phyloP scores from a whole-genome alignment of 1,140 invertebrate species.

The Trichonephila inaurata region DNA sequence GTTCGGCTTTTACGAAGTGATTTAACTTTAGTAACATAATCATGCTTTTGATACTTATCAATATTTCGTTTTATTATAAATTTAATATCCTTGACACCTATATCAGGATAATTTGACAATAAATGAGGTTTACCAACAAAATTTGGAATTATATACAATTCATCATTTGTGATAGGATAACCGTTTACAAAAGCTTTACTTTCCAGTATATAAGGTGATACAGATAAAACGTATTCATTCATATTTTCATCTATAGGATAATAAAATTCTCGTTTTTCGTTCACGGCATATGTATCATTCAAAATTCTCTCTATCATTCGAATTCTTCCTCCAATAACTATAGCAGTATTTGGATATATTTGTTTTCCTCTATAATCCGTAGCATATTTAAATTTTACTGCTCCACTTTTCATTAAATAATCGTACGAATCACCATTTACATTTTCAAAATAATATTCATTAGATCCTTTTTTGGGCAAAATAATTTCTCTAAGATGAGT shows the following conservation, averaged over 20 bases:
- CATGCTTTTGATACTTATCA: not conserved
- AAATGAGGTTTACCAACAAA: too few species aligned
- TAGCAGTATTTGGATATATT: not conserved
- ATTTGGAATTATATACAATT: not conserved
- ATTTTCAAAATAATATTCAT: too few species aligned
- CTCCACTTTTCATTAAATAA: too few species aligned
- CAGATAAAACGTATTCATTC: not conserved
- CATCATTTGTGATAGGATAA: not conserved
- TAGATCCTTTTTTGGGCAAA: too few species aligned
- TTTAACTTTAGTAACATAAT: not conserved
- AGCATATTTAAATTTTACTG: not conserved
- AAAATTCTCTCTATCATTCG: not conserved
- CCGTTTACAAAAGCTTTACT: not conserved
- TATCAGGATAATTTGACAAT: not conserved
- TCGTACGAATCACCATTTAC: too few species aligned
- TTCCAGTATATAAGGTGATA: not conserved
- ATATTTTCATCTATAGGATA: not conserved
- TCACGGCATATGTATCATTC: not conserved
- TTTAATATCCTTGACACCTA: not conserved
- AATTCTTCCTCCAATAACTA: not conserved
- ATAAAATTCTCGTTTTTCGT: not conserved
- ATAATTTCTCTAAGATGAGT: too few species aligned
- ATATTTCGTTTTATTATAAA: not conserved
- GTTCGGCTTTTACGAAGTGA: not conserved
- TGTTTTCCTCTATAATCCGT: not conserved